These are phyloP conservation scores for Drosophila falleni DNA, from an alignment of 2,888 invertebrate species.

Conservation along the genomic window DNA sequence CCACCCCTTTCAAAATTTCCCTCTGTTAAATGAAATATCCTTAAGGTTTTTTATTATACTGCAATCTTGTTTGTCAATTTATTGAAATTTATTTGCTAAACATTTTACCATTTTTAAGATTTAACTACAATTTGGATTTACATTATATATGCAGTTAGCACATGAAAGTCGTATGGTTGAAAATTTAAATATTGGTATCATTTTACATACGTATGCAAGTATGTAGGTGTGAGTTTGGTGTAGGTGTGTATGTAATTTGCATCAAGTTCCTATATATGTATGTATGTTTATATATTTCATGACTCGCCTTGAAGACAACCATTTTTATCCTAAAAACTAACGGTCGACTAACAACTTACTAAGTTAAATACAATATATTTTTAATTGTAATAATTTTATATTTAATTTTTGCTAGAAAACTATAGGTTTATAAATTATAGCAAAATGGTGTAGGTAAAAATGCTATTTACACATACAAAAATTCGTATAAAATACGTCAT, in stretches of 20 bases:
- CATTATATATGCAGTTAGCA: slow-evolving; percentile 41
- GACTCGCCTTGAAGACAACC: slow-evolving; percentile 63
- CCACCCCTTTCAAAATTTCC: slow-evolving; percentile 7
- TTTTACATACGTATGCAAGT: slow-evolving; percentile 24
- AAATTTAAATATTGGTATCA: slow-evolving; percentile 43
- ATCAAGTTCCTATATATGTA: slow-evolving; percentile 35
- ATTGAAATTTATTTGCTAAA: slow-evolving; percentile 75
- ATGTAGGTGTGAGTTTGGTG: slow-evolving; percentile 24
- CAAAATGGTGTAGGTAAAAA: slow-evolving; percentile 63
- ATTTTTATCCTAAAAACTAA: slow-evolving; percentile 60
- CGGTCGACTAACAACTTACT: slow-evolving; percentile 65
- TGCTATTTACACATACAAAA: slow-evolving; percentile 73
- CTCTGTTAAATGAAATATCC: not conserved
- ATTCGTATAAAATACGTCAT: slow-evolving; percentile 68
- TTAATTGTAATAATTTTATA: slow-evolving; percentile 46
- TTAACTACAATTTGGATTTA: slow-evolving; percentile 77
- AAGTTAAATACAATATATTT: slow-evolving; percentile 42
- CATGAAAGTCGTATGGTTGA: slow-evolving; percentile 20
- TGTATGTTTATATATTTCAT: slow-evolving; percentile 55
- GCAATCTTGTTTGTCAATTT: slow-evolving; percentile 61
- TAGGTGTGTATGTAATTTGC: slow-evolving; percentile 34
- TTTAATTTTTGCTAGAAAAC: slow-evolving; percentile 60
- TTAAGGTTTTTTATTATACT: slow-evolving; percentile 42
- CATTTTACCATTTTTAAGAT: slow-evolving; percentile 71
- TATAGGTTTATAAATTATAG: slow-evolving; percentile 53